Base-by-base conservation (phyloP, 2,888 invertebrate species). In the Zootermopsis nevadensis region DNA sequence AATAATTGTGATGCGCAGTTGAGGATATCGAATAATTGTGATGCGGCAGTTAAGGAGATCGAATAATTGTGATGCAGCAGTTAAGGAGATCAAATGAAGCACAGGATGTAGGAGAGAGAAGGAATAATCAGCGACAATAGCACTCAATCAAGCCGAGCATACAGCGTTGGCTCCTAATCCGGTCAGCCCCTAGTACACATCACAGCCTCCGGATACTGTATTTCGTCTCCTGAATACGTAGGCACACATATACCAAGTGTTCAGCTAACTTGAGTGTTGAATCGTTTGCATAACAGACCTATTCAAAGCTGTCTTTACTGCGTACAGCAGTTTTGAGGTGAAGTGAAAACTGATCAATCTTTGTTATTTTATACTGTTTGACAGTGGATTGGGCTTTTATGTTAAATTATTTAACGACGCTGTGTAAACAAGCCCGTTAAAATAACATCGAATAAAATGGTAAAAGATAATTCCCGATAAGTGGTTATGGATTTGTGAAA, bases 101-200 rank as follows among this genome's bases (percentile, higher is more conserved):
- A n/a, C 24, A 22, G 60, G 12, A 42, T 35, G 82, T 77, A 74
- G 60, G 33, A 48, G 74, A 80, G 81, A 35, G 33, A 76, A 60
- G 83, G 84, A 83, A 83, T 84, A 84, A 84, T 84, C 85, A 84
- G 85, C 80, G 83, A 85, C 85, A 85, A 84, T 84, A 81, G 83
- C 83, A 85, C 84, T 85, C 85, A 85, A 85, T 85, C 85, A 85
- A 85, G 80, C 66, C 80, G 27, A 38, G 74, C 74, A 74, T 38
- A 74, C 74, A 74, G 74, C 38, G 74, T 38, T 2, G 38, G 35
- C 74, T 74, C 38, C 35, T 74, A 74, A 74, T 74, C 74, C 74
- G 38, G 74, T 8, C 35, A 24, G 60, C n/a, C 60, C 60, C 60
- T 60, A 27, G n/a, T 27, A 60, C 12, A 24, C 35, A 38, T 74